Conservation (phyloP, 2,113 vertebrate genomes). For the Salvelinus namaycush region DNA sequence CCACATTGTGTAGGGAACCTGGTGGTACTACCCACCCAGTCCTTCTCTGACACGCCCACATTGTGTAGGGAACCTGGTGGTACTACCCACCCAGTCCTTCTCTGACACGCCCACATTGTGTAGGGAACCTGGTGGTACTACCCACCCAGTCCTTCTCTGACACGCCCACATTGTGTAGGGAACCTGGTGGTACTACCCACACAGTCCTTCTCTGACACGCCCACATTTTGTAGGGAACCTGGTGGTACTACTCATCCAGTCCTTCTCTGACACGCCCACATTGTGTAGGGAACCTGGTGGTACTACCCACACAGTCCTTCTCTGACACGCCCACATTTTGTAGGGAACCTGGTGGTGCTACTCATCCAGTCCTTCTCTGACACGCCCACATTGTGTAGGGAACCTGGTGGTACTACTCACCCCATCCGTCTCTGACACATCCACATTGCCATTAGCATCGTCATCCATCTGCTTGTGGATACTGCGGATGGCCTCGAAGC, state of each 20-base stretch:
- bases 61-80: slow-evolving; percentile 53
- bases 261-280: too few relatives aligned
- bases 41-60: slow-evolving; percentile 86
- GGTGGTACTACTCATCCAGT: too few relatives aligned
- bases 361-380: slow-evolving; percentile 88
- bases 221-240: slow-evolving; percentile 77
- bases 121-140: too few relatives aligned
- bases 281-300: not conserved
- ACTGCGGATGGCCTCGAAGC: slow-evolving; percentile 89
- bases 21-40: slow-evolving; percentile 78
- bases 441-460: slow-evolving; percentile 94
- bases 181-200: slow-evolving; percentile 67
- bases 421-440: slow-evolving; percentile 84
- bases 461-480: slow-evolving; percentile 99
- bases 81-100: slow-evolving; percentile 83
- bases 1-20: slow-evolving; percentile 74
- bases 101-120: slow-evolving; percentile 87
- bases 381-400: slow-evolving; percentile 80
- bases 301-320: slow-evolving; percentile 83
- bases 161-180: too few relatives aligned
- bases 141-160: too few relatives aligned
- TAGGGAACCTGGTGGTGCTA: slow-evolving; percentile 11
- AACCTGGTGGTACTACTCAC: too few relatives aligned
- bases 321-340: slow-evolving; percentile 86
- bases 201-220: slow-evolving; percentile 90